Evolutionary conservation across 2,797 vertebrate species (phyloP).

Genomic region (Phylloscopus collybita): DNA sequence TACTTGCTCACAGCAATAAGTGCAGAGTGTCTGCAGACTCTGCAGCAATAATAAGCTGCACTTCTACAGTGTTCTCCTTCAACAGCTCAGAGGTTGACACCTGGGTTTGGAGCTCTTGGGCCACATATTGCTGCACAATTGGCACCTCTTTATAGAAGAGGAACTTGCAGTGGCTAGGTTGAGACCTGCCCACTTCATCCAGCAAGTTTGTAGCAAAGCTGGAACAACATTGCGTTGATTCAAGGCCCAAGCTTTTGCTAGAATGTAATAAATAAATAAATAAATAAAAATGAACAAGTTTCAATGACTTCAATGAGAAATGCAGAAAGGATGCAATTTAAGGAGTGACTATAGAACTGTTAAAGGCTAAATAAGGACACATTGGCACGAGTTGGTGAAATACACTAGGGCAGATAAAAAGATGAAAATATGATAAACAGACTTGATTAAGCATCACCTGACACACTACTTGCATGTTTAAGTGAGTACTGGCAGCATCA

Average conservation of each 20-base stretch:
- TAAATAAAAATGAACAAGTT: not conserved
- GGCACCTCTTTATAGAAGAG: not conserved
- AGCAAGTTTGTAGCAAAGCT: not conserved
- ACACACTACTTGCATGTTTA: not conserved
- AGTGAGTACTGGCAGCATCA: not conserved
- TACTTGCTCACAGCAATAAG: not conserved
- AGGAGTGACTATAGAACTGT: not conserved
- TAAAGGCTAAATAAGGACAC: not conserved
- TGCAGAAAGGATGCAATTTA: not conserved
- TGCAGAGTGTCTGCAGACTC: not conserved
- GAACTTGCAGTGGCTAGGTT: not conserved
- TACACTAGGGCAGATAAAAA: not conserved
- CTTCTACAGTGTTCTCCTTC: not conserved
- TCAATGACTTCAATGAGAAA: not conserved
- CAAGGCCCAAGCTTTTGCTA: not conserved
- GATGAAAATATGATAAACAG: not conserved
- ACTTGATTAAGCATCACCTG: conserved; percentile 1
- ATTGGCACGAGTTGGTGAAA: not conserved
- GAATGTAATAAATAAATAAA: not conserved
- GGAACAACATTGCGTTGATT: not conserved
- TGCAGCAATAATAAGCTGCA: not conserved
- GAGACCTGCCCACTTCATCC: not conserved
- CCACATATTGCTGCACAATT: rapidly evolving
- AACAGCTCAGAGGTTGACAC: not conserved
- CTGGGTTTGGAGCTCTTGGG: not conserved